Conservation (phyloP, 2,797 vertebrate species). For the Siniperca undulata region DNA sequence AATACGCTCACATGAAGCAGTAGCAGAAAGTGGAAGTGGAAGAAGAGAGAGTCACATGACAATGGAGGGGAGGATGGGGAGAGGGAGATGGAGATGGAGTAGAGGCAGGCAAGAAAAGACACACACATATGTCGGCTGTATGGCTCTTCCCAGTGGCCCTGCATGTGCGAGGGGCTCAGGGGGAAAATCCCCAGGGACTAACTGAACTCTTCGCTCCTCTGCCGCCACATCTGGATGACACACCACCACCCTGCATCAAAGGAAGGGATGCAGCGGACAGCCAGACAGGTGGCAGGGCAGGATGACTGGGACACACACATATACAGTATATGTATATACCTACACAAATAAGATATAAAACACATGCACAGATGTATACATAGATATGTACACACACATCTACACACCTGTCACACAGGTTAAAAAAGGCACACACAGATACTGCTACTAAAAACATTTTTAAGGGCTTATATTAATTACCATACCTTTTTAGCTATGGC, state of each 20-base stretch:
- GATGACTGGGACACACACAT: constrained; percentile 22
- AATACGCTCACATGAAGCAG: background rate
- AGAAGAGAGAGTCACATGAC: background rate
- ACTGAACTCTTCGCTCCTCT: constrained; percentile 70
- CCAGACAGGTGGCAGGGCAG: constrained; percentile 53
- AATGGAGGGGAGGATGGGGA: constrained; percentile 1
- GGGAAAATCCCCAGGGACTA: constrained; percentile 65
- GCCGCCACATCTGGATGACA: constrained; percentile 77
- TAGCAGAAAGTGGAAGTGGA: constrained; percentile 8
- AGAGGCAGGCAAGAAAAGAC: constrained; percentile 12
- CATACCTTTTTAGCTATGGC: too few species aligned
- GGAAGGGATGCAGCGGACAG: constrained; percentile 26
- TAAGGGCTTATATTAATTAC: background rate
- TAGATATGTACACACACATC: background rate
- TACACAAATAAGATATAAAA: constrained; percentile 12
- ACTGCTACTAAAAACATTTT: background rate
- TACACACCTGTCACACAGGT: background rate
- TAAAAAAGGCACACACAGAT: background rate
- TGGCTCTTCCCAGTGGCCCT: constrained; percentile 31
- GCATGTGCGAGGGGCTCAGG: constrained; percentile 49
- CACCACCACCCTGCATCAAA: constrained; percentile 67
- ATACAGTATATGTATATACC: background rate
- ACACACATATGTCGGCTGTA: constrained; percentile 31
- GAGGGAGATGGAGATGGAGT: background rate
- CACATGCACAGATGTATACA: background rate